Evolutionary conservation across 2,113 vertebrate genomes (phyloP), one percentile per base, ranked within the genome.

Genomic region (Leptobrachium leishanense): DNA sequence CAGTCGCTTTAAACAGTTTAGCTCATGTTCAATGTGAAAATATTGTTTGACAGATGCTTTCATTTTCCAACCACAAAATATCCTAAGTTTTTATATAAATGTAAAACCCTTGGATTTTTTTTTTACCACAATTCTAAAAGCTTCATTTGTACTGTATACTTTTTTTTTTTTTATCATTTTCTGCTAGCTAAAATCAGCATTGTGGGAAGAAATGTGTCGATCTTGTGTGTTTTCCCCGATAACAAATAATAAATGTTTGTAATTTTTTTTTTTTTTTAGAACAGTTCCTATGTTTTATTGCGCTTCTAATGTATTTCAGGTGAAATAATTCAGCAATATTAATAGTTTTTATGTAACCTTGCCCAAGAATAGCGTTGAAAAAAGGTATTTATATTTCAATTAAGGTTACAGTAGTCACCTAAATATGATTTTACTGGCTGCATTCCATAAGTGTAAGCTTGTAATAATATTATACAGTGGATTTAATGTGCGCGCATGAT

Each of bases 11-110:
- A 59, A 72, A 31, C 70, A 63, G 43, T 72, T 72, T 12, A 72
- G 44, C 69, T 66, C 11, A 15, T 9, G 46, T 72, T 66, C 53
- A 59, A 79, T 79, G 68, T 79, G 59, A 44, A 72, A 72, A 79
- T 70, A 78, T 59, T 71, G 68, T 44, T 65, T 66, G 77, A 72
- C 69, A 79, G 77, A 79, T 79, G 77, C 69, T 79, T 79, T 79
- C 53, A 50, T 72, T 79, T 66, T 71, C 59, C 77, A 72, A 64
- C 77, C 69, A 15, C 77, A 79, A 72, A 65, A 79, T 66, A 65
- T 72, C 44, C n/a, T 9, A 77, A 43, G 77, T 72, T 72, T 72
- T 20, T 72, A 55, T 71, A 63, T 70, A 70, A 77, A 46, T 63
- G 68, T 59, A 79, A 53, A 77, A 8, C 15, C 55, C 6, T 59